These are phyloP conservation scores for Callyntrura sp. DNA, from an alignment of 2,888 invertebrate genomes.

Conservation along the genomic window DNA sequence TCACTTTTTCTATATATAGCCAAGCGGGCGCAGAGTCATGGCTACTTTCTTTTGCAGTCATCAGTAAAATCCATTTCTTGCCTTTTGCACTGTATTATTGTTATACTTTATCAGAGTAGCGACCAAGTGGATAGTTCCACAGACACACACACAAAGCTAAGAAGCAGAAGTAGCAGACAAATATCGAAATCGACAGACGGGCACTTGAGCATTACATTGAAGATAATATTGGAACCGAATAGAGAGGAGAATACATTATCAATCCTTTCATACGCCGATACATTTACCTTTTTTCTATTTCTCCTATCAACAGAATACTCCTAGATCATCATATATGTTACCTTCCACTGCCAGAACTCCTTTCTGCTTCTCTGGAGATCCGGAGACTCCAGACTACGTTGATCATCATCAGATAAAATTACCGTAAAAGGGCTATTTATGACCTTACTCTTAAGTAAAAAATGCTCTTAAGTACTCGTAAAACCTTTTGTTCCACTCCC, in stretches of 20 bases:
- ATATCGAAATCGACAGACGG: conserved; percentile 3
- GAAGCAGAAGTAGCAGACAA: conserved; percentile 1
- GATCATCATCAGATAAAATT: conserved; percentile 9
- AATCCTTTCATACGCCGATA: background rate
- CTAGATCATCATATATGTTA: background rate
- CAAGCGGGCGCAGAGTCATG: background rate
- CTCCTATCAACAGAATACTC: background rate
- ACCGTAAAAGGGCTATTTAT: conserved; percentile 64
- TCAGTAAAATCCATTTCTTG: background rate
- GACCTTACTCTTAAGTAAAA: conserved; percentile 20
- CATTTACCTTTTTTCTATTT: background rate
- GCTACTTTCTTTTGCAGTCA: conserved; percentile 28
- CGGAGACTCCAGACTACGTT: background rate
- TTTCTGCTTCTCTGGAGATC: background rate
- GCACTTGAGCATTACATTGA: conserved; percentile 27
- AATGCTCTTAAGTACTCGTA: background rate
- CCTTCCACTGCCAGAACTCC: background rate
- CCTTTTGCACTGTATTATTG: conserved; percentile 10
- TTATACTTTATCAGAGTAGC: conserved; percentile 22
- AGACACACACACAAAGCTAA: background rate
- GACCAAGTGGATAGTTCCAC: background rate
- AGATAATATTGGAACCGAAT: conserved; percentile 1
- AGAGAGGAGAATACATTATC: conserved; percentile 8
- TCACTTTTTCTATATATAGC: conserved; percentile 7
- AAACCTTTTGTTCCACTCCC: no score